Evolutionary conservation across 2,888 invertebrate species (phyloP).

Genomic region (Drosophila dives): DNA sequence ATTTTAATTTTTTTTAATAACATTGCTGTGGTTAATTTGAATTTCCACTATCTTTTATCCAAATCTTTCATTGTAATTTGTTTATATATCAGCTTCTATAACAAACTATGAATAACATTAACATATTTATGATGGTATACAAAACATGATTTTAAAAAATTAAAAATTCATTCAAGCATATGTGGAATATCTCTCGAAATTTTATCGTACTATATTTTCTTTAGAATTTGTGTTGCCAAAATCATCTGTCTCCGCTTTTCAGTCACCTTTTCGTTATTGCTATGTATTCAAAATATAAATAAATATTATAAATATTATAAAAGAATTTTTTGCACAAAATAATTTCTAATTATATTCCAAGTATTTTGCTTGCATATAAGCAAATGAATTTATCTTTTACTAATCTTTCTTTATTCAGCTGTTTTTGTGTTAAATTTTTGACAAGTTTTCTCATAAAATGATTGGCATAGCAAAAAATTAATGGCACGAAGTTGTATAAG

Average conservation of each 20-base stretch:
- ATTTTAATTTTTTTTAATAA: neutral
- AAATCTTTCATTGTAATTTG: neutral
- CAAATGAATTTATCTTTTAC: neutral
- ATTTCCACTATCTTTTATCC: neutral
- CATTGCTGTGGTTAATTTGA: neutral
- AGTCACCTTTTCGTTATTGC: neutral
- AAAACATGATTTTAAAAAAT: neutral
- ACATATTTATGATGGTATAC: neutral
- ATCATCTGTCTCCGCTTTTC: neutral
- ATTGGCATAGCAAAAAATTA: neutral
- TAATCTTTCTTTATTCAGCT: neutral
- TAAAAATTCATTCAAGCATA: neutral
- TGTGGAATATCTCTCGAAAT: neutral
- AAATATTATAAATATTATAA: too few species aligned
- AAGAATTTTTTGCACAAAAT: neutral
- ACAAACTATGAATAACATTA: conserved; percentile 1
- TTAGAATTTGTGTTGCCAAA: neutral
- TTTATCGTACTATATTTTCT: neutral
- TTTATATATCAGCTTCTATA: neutral
- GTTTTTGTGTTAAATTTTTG: neutral
- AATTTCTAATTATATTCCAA: neutral
- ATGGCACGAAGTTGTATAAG: neutral
- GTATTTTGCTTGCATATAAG: neutral
- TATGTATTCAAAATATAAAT: neutral
- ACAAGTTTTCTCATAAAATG: neutral